phyloP scores from a whole-genome alignment of 2,888 invertebrate genomes.

The Tetragonula carbonaria region DNA sequence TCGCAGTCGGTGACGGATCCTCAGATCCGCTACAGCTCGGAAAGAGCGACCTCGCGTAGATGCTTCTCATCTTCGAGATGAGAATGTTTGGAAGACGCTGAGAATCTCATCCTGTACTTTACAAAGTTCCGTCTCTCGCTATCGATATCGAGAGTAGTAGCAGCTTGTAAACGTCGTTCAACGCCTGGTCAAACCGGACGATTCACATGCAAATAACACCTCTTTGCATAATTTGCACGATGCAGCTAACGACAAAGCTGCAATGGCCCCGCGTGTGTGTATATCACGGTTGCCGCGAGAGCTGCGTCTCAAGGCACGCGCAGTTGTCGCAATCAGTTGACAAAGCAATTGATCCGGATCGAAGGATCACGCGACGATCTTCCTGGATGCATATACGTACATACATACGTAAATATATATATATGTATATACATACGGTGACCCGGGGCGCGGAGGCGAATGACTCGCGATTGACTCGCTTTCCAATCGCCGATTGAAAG shows the following conservation, averaged over 20 bases:
- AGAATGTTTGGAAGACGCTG: no score
- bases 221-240: neutral
- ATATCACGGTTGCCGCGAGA: neutral
- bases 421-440: neutral
- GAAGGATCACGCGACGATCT: neutral
- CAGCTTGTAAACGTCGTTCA: neutral
- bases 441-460: conserved; percentile 15
- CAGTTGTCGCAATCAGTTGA: neutral
- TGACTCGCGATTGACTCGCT: conserved; percentile 41
- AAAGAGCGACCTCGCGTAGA: neutral
- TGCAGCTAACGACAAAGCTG: neutral
- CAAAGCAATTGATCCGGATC: conserved; percentile 7
- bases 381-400: neutral
- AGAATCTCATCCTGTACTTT: no score
- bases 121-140: neutral
- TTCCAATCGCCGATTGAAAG: conserved; percentile 21
- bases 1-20: neutral
- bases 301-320: neutral
- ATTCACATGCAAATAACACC: neutral
- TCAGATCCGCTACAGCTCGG: neutral
- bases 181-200: neutral
- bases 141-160: neutral
- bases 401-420: no score
- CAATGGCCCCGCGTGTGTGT: neutral
- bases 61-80: neutral